Percentiles rank a stretch among this genome's conserved stretches.
Conservation (phyloP, 2,113 vertebrate species). For the Rhizomys pruinosus region DNA sequence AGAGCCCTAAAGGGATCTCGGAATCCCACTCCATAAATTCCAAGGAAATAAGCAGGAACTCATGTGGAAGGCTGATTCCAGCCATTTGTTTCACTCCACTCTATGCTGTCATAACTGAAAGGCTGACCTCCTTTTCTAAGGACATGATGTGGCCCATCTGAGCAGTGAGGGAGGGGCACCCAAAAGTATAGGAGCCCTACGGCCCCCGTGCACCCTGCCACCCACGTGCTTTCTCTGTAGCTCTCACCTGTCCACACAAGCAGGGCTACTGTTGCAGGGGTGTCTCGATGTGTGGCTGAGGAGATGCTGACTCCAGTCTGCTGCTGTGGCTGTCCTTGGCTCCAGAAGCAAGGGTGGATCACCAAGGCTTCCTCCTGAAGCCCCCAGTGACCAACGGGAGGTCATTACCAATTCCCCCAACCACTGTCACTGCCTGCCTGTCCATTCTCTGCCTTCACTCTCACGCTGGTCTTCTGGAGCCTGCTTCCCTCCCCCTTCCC, state of each 20-base stretch:
- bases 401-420: neutral
- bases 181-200: neutral
- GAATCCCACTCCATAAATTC: neutral
- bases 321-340: neutral
- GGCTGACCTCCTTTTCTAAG: neutral
- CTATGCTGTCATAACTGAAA: neutral
- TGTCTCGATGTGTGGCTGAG: neutral
- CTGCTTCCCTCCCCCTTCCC: no score
- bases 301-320: neutral
- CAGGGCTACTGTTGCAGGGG: neutral
- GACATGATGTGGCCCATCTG: neutral
- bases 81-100: neutral
- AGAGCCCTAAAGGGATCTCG: neutral
- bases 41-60: neutral
- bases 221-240: neutral
- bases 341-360: neutral
- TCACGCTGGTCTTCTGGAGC: neutral
- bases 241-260: neutral
- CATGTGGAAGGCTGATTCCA: neutral
- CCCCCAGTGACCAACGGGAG: neutral
- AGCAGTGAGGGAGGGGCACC: neutral
- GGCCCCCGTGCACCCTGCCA: neutral
- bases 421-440: neutral
- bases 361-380: neutral
- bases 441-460: neutral